These are phyloP conservation scores for Pogonocichla stellata DNA, from an alignment of 2,113 vertebrate genomes.

Conservation along the genomic window DNA sequence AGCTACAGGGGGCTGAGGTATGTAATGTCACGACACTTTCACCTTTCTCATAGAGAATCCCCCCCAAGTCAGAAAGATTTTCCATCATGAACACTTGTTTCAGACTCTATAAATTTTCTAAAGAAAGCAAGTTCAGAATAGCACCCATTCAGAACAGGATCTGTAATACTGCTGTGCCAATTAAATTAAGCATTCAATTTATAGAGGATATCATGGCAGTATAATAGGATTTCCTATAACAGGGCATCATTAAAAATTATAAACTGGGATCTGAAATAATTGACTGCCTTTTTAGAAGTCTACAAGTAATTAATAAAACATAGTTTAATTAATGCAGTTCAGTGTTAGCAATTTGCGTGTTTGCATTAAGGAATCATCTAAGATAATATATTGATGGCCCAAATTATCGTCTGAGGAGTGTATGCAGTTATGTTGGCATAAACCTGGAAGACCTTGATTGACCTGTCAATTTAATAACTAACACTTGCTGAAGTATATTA, in stretches of 20 bases:
- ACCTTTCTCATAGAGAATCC: neutral
- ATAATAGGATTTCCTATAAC: slow-evolving; percentile 1
- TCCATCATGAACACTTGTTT: neutral
- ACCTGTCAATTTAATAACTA: slow-evolving; percentile 28
- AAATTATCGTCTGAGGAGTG: neutral
- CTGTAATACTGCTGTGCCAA: neutral
- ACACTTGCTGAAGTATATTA: neutral
- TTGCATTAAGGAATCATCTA: slow-evolving; percentile 12
- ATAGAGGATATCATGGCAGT: neutral
- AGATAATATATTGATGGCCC: slow-evolving; percentile 10
- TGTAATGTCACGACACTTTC: neutral
- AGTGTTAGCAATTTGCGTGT: neutral
- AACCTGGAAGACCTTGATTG: slow-evolving; percentile 26
- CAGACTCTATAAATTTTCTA: neutral
- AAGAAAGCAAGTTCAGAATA: neutral
- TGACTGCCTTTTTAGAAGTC: slow-evolving; percentile 13
- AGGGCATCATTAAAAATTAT: neutral
- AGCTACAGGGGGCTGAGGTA: neutral
- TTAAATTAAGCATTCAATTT: slow-evolving; percentile 1
- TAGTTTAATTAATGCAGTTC: slow-evolving; percentile 7
- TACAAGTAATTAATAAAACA: slow-evolving; percentile 31
- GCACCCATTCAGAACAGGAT: neutral
- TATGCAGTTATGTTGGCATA: neutral
- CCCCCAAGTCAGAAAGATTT: neutral
- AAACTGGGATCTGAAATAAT: neutral